Conservation (phyloP, 2,797 vertebrate species). For the Paratrypauchen microcephalus region DNA sequence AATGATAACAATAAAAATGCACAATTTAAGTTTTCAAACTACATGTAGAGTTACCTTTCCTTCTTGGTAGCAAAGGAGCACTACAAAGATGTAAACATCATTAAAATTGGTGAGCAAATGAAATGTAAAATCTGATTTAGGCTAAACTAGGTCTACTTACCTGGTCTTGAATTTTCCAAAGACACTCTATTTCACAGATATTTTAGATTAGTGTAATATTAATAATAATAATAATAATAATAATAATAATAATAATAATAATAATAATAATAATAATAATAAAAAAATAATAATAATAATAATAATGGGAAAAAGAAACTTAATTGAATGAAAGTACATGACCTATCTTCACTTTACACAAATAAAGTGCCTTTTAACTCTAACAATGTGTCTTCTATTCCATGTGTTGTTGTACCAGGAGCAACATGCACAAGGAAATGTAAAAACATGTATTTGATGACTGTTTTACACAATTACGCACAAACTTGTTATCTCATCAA, state of each 20-base stretch:
- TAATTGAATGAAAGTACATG: too few relatives aligned
- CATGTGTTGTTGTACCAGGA: too few relatives aligned
- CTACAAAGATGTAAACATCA: conserved; percentile 9
- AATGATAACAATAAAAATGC: not conserved
- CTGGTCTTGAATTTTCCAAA: conserved; percentile 74
- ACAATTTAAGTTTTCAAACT: not conserved
- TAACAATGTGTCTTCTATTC: too few relatives aligned
- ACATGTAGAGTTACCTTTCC: conserved; percentile 60
- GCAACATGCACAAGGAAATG: not conserved
- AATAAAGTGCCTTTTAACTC: too few relatives aligned
- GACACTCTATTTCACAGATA: conserved; percentile 70
- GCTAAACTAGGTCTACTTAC: conserved; percentile 62
- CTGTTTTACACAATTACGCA: not conserved
- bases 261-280: too few relatives aligned
- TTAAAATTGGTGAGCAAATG: not conserved
- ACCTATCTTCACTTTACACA: too few relatives aligned
- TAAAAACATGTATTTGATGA: not conserved
- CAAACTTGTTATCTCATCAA: not conserved
- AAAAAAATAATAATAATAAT: too few relatives aligned
- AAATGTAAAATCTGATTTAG: not conserved
- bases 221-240: not conserved
- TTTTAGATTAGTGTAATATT: not conserved
- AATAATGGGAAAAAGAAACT: too few relatives aligned
- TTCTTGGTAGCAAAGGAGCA: conserved; percentile 70
- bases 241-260: too few relatives aligned